Conservation (phyloP, 2,888 invertebrate species). For the Dolomedes plantarius region DNA sequence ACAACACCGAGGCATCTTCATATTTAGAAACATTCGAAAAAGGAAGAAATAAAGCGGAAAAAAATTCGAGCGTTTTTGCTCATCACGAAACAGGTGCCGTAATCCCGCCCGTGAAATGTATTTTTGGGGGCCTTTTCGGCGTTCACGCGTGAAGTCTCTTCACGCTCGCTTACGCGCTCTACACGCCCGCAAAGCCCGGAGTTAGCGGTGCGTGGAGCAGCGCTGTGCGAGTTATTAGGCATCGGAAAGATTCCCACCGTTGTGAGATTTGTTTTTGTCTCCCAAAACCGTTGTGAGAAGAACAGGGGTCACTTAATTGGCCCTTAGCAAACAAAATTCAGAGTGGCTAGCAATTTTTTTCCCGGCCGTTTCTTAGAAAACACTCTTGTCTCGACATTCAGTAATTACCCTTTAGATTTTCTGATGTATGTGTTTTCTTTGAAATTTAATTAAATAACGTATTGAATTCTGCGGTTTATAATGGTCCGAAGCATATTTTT, state of each 20-base stretch:
- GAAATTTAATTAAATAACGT: too few species aligned
- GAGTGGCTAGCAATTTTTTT: neutral
- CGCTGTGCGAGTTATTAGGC: neutral
- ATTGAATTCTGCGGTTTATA: too few species aligned
- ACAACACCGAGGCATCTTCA: neutral
- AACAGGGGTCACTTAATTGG: slow-evolving; percentile 1
- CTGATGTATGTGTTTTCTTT: too few species aligned
- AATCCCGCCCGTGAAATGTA: slow-evolving; percentile 38
- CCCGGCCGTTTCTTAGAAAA: too few species aligned
- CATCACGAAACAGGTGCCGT: slow-evolving; percentile 40
- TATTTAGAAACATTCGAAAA: neutral
- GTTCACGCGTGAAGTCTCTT: slow-evolving; percentile 46
- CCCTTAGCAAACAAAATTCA: neutral
- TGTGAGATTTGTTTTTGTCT: slow-evolving; percentile 2
- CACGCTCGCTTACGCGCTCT: slow-evolving; percentile 50
- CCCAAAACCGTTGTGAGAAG: neutral
- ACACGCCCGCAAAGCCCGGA: slow-evolving; percentile 21
- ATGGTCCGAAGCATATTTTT: too few species aligned
- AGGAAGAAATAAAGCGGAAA: neutral
- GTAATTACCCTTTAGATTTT: too few species aligned
- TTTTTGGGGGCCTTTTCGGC: slow-evolving; percentile 49
- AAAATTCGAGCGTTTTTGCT: neutral
- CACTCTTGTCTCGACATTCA: too few species aligned
- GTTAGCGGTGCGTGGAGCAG: slow-evolving; percentile 36
- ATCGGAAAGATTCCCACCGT: slow-evolving; percentile 16